A percentile compares a stretch with the other conserved stretches of the same genome.
Conservation (phyloP, 2,113 vertebrate species). For the Noturus placidus region DNA sequence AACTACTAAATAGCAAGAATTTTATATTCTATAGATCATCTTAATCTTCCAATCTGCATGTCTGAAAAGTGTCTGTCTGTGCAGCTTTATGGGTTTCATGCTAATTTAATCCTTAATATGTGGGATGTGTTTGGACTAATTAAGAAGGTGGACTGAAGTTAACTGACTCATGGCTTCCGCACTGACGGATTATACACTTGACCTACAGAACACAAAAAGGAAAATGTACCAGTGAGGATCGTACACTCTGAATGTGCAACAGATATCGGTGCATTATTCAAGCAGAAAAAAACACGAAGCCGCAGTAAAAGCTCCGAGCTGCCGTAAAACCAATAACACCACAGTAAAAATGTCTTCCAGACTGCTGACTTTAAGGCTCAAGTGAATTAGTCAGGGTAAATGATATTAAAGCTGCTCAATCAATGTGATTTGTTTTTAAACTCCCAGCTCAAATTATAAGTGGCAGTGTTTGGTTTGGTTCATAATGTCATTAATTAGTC, state of each 20-base stretch:
- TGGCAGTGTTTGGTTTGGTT: not conserved
- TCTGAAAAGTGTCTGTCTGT: not conserved
- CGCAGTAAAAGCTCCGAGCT: not conserved
- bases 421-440: not conserved
- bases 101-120: constrained; percentile 29
- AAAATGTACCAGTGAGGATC: not conserved
- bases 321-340: not conserved
- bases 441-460: not conserved
- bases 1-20: not conserved
- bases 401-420: not conserved
- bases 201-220: not conserved
- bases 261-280: not conserved
- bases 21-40: not conserved
- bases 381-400: not conserved
- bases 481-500: not conserved
- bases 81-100: not conserved
- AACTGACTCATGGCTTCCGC: constrained; percentile 34
- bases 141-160: constrained; percentile 9
- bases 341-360: not conserved
- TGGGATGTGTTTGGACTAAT: constrained; percentile 35
- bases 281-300: not conserved
- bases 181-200: not conserved
- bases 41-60: not conserved
- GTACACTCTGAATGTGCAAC: not conserved
- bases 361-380: not conserved